Evolutionary conservation across 1,140 invertebrate genomes (phyloP).

Genomic region (Cryptotermes secundus): DNA sequence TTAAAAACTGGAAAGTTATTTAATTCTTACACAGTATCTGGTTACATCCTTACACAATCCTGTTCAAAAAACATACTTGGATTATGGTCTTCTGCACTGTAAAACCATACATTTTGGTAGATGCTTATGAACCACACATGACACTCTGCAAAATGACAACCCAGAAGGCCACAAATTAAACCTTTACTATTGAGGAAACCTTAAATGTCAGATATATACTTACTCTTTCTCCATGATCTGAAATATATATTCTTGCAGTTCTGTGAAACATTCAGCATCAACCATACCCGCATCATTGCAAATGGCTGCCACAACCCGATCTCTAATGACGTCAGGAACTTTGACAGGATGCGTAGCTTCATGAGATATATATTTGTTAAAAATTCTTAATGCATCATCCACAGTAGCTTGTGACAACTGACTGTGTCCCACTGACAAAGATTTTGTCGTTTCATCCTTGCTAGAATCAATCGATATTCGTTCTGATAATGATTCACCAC

Average conservation of each 20-base stretch:
- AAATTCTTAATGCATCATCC: conserved; percentile 55
- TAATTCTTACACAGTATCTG: no score
- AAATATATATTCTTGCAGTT: conserved; percentile 66
- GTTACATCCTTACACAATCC: no score
- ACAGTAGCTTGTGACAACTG: conserved; percentile 30
- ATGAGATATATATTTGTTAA: conserved; percentile 54
- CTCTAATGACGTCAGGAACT: conserved; percentile 50
- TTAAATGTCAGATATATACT: conserved; percentile 36
- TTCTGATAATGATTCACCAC: background rate
- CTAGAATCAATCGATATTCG: background rate
- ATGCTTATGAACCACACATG: no score
- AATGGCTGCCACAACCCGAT: conserved; percentile 50
- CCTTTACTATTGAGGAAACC: no score
- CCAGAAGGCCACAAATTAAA: background rate
- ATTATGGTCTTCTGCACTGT: no score
- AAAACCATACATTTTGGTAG: no score
- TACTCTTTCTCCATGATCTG: conserved; percentile 61
- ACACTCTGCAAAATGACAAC: background rate
- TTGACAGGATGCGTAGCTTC: conserved; percentile 51
- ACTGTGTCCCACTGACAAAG: background rate
- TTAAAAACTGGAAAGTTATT: no score
- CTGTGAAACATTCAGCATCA: conserved; percentile 55
- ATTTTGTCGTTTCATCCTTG: background rate
- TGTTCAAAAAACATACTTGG: no score
- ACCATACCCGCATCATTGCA: conserved; percentile 49